Evolutionary conservation across 2,888 invertebrate genomes (phyloP).

Genomic region (Lithosia quadra): DNA sequence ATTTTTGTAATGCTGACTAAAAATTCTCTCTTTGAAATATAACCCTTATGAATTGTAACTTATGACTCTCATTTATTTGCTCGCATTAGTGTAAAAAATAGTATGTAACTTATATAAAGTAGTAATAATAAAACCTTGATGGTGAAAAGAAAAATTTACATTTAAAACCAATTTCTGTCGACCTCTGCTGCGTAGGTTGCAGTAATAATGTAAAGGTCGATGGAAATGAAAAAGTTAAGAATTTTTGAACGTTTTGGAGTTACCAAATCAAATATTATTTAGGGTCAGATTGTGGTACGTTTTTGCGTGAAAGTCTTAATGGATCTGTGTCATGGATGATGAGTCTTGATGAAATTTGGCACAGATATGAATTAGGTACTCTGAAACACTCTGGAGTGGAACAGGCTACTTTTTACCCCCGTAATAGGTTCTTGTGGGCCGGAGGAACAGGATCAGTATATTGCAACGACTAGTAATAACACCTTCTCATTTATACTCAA

Average conservation of each 20-base stretch:
- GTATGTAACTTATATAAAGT: not conserved
- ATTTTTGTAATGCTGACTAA: no score
- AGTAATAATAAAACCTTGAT: not conserved
- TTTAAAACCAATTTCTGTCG: not conserved
- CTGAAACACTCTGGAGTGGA: no score
- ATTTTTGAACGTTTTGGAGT: not conserved
- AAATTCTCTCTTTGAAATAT: not conserved
- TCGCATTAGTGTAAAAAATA: not conserved
- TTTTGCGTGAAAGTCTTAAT: not conserved
- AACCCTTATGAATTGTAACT: not conserved
- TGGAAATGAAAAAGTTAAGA: not conserved
- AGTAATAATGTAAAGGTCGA: not conserved
- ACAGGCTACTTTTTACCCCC: no score
- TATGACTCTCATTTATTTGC: not conserved
- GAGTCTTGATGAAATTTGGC: no score
- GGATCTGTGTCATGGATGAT: no score
- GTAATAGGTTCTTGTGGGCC: no score
- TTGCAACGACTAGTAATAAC: no score
- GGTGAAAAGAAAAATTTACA: not conserved
- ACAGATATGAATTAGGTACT: no score
- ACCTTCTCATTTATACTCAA: no score
- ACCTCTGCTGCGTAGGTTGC: not conserved
- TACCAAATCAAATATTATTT: not conserved
- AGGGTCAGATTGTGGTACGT: not conserved
- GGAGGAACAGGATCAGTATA: no score